Conservation (phyloP, 2,113 vertebrate genomes). For the Damaliscus lunatus region DNA sequence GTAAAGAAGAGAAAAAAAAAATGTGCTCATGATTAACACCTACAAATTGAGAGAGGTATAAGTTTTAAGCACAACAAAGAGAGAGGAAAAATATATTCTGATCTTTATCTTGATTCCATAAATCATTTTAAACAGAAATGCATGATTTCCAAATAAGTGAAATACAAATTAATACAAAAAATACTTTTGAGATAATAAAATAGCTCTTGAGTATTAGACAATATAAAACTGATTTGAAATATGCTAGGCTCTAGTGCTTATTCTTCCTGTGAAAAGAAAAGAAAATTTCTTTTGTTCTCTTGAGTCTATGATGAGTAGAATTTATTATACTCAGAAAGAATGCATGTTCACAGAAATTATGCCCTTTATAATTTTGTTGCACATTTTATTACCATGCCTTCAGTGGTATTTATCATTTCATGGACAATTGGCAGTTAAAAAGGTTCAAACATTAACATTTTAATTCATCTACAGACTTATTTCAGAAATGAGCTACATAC, state of each 20-base stretch:
- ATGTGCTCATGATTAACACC: neutral
- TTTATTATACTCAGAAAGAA: slow-evolving; percentile 58
- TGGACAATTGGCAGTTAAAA: slow-evolving; percentile 46
- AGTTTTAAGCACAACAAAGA: neutral
- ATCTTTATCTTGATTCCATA: neutral
- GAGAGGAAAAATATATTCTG: neutral
- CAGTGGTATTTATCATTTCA: slow-evolving; percentile 63
- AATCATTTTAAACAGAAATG: slow-evolving; percentile 13
- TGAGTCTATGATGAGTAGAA: slow-evolving; percentile 40
- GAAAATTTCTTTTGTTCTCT: slow-evolving; percentile 41
- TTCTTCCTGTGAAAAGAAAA: slow-evolving; percentile 59
- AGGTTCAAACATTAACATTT: slow-evolving; percentile 59
- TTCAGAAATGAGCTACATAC: neutral
- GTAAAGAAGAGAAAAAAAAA: neutral
- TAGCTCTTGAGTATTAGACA: neutral
- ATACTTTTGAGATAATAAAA: slow-evolving; percentile 30
- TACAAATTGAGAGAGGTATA: neutral
- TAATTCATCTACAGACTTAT: slow-evolving; percentile 49
- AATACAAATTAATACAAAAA: slow-evolving; percentile 21
- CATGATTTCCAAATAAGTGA: neutral
- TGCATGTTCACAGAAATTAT: slow-evolving; percentile 37
- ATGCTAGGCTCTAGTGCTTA: slow-evolving; percentile 25
- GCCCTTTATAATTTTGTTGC: slow-evolving; percentile 47
- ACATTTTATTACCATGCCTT: slow-evolving; percentile 57
- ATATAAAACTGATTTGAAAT: neutral